Evolutionary conservation across 30 jellyfish, hydroid and myxozoan genomes (phyloP), one percentile per base, ranked within the genome.

Genomic region (Turritopsis dohrnii): DNA sequence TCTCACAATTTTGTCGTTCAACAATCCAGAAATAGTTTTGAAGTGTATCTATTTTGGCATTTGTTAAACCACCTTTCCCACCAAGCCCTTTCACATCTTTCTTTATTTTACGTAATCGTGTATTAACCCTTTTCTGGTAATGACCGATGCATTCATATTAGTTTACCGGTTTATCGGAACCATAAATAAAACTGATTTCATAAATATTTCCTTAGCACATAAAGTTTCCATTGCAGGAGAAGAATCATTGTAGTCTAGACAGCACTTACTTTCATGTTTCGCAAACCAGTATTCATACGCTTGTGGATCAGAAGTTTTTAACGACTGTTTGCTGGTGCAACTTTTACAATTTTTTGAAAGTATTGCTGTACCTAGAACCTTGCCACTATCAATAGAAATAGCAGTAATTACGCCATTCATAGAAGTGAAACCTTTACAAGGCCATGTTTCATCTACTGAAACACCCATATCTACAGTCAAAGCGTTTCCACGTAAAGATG

Each of bases 11-110:
- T 24, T 83, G 85, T 52, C 85, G 85, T 60, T 66, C 28, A n/a
- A 83, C 89, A 29, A 83, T 31, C 23, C 89, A 83, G 72, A 20
- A 71, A 71, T 83, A 83, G 72, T 83, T 83, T 72, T 71, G 89
- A 69, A 83, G 84, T 30, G 29, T 83, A 41, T 83, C 84, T 60
- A 83, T 83, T 19, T 60, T 83, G 29, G n/a, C 23, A 23, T 20
- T 18, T 16, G 89, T 83, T 20, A 72, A 72, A 60, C 66, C 25
- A 29, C 89, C 89, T 81, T 31, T 83, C 23, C 89, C 89, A 7
- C 89, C 89, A 66, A 69, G 60, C 29, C 89, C 76, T 53, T 83
- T 83, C 28, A 20, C 66, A 21, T 66, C 66, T 31, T 83, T 54
- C 71, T 71, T 69, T 52, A 27, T 8, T 30, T 83, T 83, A 18